Evolutionary conservation across 2,888 invertebrate species (phyloP).

Genomic region (Abscondita cerata): DNA sequence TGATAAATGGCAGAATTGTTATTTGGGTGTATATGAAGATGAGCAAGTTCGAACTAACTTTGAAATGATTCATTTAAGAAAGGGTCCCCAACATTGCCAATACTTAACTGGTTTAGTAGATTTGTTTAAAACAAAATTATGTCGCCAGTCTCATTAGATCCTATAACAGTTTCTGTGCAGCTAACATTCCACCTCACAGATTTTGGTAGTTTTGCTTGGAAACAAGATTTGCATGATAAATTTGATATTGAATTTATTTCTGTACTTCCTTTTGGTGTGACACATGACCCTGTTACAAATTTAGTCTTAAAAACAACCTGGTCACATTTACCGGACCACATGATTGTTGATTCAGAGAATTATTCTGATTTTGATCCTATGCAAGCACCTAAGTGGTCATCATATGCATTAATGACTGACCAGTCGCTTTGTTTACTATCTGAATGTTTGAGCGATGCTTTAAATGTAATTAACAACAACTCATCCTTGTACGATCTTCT

Average conservation of each 20-base stretch:
- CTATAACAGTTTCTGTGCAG: conserved; percentile 75
- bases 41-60: conserved; percentile 81
- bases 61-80: conserved; percentile 87
- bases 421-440: conserved; percentile 78
- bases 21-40: conserved; percentile 80
- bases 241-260: conserved; percentile 62
- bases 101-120: conserved; percentile 84
- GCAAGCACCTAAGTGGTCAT: conserved; percentile 81
- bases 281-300: conserved; percentile 80
- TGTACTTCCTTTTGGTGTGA: conserved; percentile 83
- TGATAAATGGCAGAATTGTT: conserved; percentile 81
- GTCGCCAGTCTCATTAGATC: conserved; percentile 65
- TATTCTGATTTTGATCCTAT: conserved; percentile 89
- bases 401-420: conserved; percentile 70
- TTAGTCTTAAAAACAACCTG: conserved; percentile 83
- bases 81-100: conserved; percentile 79
- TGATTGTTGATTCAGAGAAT: conserved; percentile 85
- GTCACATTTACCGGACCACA: conserved; percentile 84
- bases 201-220: conserved; percentile 67
- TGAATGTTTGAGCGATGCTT: conserved; percentile 76
- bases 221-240: conserved; percentile 64
- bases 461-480: conserved; percentile 68
- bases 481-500: conserved; percentile 62
- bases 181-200: conserved; percentile 70
- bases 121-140: conserved; percentile 87